Evolutionary conservation across 2,797 vertebrate species (phyloP), one percentile per base, ranked within the genome.

Genomic region (Hyperoplus immaculatus): DNA sequence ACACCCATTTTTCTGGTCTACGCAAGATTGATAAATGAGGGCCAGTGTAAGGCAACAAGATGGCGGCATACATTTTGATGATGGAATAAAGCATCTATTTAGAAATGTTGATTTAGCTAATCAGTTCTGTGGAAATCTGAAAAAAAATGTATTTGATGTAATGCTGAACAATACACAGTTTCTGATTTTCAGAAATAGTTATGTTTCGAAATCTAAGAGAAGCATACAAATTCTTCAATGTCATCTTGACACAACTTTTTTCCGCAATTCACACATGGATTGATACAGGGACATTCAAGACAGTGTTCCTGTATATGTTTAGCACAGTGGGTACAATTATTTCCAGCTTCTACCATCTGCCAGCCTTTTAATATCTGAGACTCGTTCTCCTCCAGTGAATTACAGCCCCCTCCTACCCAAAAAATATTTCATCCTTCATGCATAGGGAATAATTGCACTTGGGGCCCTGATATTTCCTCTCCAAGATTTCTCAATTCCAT

Each of bases 391-490:
- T 83, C 78, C 66, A 82, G 70, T 80, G 78, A 88, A 74, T 85
- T 83, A 77, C 70, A 74, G 67, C 57, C 13, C 63, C 67, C n/a
- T 57, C 13, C 41, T 15, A 14, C 45, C 50, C 21, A 15, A 75
- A 83, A 84, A 77, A 78, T 58, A 82, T 77, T 82, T 79, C 61
- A 87, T 75, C 69, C 82, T 80, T 82, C 75, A 72, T 87, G 84
- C 81, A 78, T 69, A 83, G 78, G 87, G 84, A 92, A 88, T 89
- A 87, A 91, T 85, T 91, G 73, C 84, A 80, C 80, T 72, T 83
- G 69, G 77, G 77, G 53, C 65, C 54, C 56, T 84, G 86, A 84
- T 82, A 86, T 80, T 84, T 83, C 69, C 81, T 84, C 78, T 83
- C 65, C 54, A 54, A 79, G 60, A 83, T 74, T 77, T 84, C 55